Conservation (phyloP, 2,797 vertebrate genomes). For the Pangasius mekongensis region DNA sequence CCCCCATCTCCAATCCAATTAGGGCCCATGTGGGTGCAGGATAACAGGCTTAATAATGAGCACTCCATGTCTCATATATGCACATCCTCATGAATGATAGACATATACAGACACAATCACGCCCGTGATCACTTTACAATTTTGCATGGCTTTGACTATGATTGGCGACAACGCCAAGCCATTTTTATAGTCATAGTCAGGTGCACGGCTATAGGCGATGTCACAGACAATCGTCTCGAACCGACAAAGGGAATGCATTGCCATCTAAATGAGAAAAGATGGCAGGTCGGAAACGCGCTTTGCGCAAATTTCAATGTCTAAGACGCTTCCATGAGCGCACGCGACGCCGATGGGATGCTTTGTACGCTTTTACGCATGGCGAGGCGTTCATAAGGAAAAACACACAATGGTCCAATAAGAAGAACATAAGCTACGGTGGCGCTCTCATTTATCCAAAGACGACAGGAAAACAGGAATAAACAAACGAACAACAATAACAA, state of each 20-base stretch:
- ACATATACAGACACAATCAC: background rate
- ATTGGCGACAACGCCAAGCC: background rate
- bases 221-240: background rate
- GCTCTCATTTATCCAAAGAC: background rate
- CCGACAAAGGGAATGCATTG: slow-evolving; percentile 1
- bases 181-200: background rate
- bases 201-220: background rate
- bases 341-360: slow-evolving; percentile 6
- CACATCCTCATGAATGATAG: background rate
- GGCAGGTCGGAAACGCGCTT: background rate
- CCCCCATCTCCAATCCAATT: slow-evolving; percentile 47
- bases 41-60: slow-evolving; percentile 38
- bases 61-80: background rate
- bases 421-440: background rate
- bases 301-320: background rate
- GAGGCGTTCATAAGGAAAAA: background rate
- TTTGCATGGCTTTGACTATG: slow-evolving; percentile 1
- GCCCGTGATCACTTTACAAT: background rate
- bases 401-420: slow-evolving; percentile 22
- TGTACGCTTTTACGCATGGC: slow-evolving; percentile 11
- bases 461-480: background rate
- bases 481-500: too few relatives aligned
- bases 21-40: slow-evolving; percentile 31
- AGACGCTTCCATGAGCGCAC: background rate
- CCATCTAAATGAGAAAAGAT: background rate